Evolutionary conservation across 2,888 invertebrate species (phyloP).

Genomic region (Caenorhabditis doughertyi): DNA sequence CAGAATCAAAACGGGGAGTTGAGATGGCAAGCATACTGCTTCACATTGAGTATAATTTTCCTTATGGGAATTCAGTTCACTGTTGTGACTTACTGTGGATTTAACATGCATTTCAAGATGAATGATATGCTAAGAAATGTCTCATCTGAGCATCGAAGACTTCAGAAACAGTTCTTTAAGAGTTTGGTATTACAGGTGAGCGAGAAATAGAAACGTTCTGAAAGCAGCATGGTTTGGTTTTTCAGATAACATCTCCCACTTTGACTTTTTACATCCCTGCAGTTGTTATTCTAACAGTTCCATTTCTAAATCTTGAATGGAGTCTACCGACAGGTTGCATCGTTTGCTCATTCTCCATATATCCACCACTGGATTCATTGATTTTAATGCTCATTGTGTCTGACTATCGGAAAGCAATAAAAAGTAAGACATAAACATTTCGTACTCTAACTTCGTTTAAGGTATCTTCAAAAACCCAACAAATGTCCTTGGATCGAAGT

Average conservation of each 20-base stretch:
- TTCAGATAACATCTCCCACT: conserved; percentile 45
- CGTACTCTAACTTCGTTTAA: too few species aligned
- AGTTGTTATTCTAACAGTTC: conserved; percentile 24
- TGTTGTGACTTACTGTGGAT: conserved; percentile 26
- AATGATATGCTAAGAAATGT: conserved; percentile 30
- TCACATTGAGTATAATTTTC: conserved; percentile 16
- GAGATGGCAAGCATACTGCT: conserved; percentile 12
- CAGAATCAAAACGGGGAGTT: conserved; percentile 25
- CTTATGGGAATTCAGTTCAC: conserved; percentile 30
- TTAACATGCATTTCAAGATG: conserved; percentile 46
- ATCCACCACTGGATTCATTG: conserved; percentile 38
- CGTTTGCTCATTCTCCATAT: conserved; percentile 45
- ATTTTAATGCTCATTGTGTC: conserved; percentile 42
- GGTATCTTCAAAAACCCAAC: not conserved
- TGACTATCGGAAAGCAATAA: conserved; percentile 30
- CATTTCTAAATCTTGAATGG: conserved; percentile 30
- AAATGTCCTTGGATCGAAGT: not conserved
- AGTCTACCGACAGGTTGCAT: conserved; percentile 34
- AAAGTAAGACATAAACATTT: too few species aligned
- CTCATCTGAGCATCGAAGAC: conserved; percentile 10
- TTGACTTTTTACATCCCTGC: conserved; percentile 47
- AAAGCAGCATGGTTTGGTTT: not conserved
- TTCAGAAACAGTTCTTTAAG: conserved; percentile 47
- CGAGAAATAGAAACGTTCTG: not conserved
- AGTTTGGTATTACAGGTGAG: conserved; percentile 30